Evolutionary conservation across 35 echinoderm and acorn worm species (phyloP).

Genomic region (Acanthaster planci): DNA sequence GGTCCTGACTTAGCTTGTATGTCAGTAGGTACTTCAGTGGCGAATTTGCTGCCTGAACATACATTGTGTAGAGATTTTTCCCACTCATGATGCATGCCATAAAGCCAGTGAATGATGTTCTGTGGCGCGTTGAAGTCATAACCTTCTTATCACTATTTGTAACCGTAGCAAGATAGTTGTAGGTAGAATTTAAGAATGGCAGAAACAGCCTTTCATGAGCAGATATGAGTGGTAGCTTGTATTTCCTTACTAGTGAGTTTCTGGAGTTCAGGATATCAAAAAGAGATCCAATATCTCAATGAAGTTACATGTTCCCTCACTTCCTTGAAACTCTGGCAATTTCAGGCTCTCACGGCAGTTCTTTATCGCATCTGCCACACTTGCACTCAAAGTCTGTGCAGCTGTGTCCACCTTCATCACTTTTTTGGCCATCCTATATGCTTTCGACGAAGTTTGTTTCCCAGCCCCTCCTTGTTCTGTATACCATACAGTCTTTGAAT

Average conservation of each 20-base stretch:
- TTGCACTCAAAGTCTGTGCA: conserved; percentile 46
- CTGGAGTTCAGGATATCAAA: conserved; percentile 72
- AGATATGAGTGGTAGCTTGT: conserved; percentile 42
- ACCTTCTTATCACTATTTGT: conserved; percentile 1
- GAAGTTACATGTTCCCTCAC: conserved; percentile 53
- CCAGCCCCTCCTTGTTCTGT: conserved; percentile 52
- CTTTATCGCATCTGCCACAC: conserved; percentile 70
- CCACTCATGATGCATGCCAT: conserved; percentile 48
- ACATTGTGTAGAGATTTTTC: conserved; percentile 16
- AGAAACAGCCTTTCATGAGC: conserved; percentile 17
- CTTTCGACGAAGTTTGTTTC: conserved; percentile 39
- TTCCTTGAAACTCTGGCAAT: conserved; percentile 48
- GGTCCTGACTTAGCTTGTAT: conserved; percentile 70
- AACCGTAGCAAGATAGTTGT: conserved; percentile 22
- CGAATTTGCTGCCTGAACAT: background rate
- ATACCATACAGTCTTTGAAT: conserved; percentile 36
- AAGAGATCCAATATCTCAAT: conserved; percentile 44
- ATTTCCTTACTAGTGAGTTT: conserved; percentile 48
- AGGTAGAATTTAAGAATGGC: conserved; percentile 5
- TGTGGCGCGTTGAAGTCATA: conserved; percentile 26
- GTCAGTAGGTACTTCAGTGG: conserved; percentile 57
- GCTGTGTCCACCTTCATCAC: conserved; percentile 68
- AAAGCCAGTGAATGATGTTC: conserved; percentile 63
- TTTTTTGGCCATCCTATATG: conserved; percentile 59
- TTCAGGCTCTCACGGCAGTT: conserved; percentile 30